Base-by-base conservation (phyloP, 2,888 invertebrate genomes). In the Drosophila birchii region DNA sequence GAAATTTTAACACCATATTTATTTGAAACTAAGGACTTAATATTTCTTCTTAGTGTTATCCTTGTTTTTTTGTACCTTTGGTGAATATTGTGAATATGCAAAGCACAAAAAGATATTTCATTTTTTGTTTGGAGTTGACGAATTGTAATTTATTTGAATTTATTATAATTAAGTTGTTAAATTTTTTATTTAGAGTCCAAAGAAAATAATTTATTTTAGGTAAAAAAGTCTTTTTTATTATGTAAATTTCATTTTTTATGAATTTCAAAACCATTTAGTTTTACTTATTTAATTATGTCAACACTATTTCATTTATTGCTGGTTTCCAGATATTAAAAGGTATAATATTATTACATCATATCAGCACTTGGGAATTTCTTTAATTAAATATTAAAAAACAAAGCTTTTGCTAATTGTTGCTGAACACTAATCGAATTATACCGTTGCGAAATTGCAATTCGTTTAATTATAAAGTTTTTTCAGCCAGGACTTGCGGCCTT, bases 31-130 rank as follows among this genome's bases (percentile, higher is more conserved):
- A 8, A 20, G 1, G 16, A 34, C 16, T 9, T 20, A 4, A 14
- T 14, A 14, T 47, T 56, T 44, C 5, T 32, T 43, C 36, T 34
- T 14, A 5, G 8, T 41, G 20, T 39, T 14, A 23, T 45, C n/a
- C n/a, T 23, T 39, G 12, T 0, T 23, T 47, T 56, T 34, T 39
- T 61, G 26, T 86, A 86, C 86, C 86, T 86, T 86, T 81, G 80
- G 75, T 49, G 57, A 87, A 55, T 41, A 86, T 55, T 75, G 78
- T 74, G 43, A 86, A 69, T 26, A 88, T 44, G 51, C 77, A 75
- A 32, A 84, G 61, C 51, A 70, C 73, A 63, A 88, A 59, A 57
- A 86, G 59, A 75, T 73, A 76, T 75, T 80, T 88, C 86, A 86
- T 86, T 67, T 70, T 70, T 76, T 53, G 43, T 39, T 67, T 54